phyloP scores from a whole-genome alignment of 2,888 invertebrate species.

The Campoplex capitator region DNA sequence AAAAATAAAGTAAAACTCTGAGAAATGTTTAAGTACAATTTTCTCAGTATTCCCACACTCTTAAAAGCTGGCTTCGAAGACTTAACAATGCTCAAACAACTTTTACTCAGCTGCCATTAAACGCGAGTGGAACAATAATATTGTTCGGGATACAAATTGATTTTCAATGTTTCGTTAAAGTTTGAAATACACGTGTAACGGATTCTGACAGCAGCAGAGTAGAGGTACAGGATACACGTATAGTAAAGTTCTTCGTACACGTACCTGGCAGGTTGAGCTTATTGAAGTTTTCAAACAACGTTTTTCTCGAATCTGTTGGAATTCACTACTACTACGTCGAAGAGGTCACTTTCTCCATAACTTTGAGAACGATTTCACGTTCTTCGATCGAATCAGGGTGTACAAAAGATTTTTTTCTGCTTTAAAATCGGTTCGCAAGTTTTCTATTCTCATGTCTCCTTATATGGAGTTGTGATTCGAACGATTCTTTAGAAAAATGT shows the following conservation, averaged over 20 bases:
- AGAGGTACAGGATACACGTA: neutral
- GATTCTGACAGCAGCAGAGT: neutral
- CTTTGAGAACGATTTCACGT: conserved; percentile 3
- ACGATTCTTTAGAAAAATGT: neutral
- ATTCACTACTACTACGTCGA: neutral
- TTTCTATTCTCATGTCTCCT: neutral
- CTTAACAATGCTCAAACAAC: neutral
- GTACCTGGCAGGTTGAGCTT: conserved; percentile 26
- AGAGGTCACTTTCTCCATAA: conserved; percentile 18
- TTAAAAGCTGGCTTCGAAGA: neutral
- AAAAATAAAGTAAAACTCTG: neutral
- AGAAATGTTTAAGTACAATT: neutral
- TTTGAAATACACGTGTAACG: conserved; percentile 22
- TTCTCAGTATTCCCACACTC: neutral
- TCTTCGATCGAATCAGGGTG: neutral
- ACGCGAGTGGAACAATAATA: conserved; percentile 20
- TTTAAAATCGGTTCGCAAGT: neutral
- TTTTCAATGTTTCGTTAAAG: conserved; percentile 51
- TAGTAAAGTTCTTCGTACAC: conserved; percentile 16
- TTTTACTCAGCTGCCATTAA: conserved; percentile 2
- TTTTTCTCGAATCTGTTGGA: conserved; percentile 17
- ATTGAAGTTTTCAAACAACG: conserved; percentile 45
- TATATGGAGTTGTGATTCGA: neutral
- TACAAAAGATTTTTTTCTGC: neutral
- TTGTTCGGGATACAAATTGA: conserved; percentile 41